Evolutionary conservation across 2,888 invertebrate species (phyloP).

Genomic region (Eupeodes latifasciatus): DNA sequence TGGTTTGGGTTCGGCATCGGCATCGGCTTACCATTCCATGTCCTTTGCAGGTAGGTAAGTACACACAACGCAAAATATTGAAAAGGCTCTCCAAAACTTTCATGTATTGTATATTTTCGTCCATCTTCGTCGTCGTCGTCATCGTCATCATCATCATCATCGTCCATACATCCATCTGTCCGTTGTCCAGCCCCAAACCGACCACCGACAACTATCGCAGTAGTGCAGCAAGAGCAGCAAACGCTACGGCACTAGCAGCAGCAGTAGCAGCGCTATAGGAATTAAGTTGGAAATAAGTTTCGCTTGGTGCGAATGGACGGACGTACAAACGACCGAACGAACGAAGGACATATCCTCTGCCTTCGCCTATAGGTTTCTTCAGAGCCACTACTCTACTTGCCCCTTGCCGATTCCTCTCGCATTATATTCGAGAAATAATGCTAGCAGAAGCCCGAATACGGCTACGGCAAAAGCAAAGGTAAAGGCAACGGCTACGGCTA

Average conservation of each 20-base stretch:
- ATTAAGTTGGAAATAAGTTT: slow-evolving; percentile 74
- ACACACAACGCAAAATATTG: slow-evolving; percentile 72
- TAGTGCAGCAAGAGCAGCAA: slow-evolving; percentile 37
- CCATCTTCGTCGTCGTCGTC: slow-evolving; percentile 55
- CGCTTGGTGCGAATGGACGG: slow-evolving; percentile 57
- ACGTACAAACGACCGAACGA: slow-evolving; percentile 58
- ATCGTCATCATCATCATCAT: slow-evolving; percentile 24
- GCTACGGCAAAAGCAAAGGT: slow-evolving; percentile 47
- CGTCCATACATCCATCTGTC: slow-evolving; percentile 44
- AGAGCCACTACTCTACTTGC: background rate
- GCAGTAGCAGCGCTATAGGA: slow-evolving; percentile 51
- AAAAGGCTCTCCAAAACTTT: slow-evolving; percentile 72
- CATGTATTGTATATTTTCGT: slow-evolving; percentile 70
- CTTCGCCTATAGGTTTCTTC: slow-evolving; percentile 66
- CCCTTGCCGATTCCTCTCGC: slow-evolving; percentile 22
- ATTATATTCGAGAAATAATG: slow-evolving; percentile 71
- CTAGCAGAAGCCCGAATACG: slow-evolving; percentile 58
- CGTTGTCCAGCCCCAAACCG: slow-evolving; percentile 56
- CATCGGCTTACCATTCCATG: slow-evolving; percentile 10
- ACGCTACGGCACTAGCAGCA: slow-evolving; percentile 31
- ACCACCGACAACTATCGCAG: slow-evolving; percentile 65
- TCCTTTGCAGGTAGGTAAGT: slow-evolving; percentile 51
- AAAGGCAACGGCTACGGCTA: slow-evolving; percentile 31
- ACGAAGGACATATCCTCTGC: slow-evolving; percentile 74
- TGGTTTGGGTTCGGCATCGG: background rate